phyloP scores from a whole-genome alignment of 2,797 vertebrate genomes.

The Tinamus major region DNA sequence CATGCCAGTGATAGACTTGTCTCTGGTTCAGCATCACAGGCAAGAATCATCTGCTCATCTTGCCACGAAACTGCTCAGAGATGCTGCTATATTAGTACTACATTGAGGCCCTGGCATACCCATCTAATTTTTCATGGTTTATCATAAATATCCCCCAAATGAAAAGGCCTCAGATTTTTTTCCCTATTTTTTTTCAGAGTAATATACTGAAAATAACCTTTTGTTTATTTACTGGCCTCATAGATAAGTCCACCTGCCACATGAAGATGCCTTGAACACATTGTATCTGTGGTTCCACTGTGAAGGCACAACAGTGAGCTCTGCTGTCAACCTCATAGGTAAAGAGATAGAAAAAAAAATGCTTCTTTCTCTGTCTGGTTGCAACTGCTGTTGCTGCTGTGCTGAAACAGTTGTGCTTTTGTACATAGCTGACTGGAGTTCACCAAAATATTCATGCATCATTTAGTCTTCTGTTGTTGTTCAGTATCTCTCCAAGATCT shows the following conservation, averaged over 20 bases:
- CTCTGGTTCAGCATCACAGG: background rate
- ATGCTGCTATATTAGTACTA: background rate
- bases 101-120: background rate
- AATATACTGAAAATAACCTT: slow-evolving; percentile 1
- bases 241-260: background rate
- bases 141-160: background rate
- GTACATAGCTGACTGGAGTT: slow-evolving; percentile 9
- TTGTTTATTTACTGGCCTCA: slow-evolving; percentile 49
- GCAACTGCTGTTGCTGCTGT: slow-evolving; percentile 27
- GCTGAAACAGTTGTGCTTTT: background rate
- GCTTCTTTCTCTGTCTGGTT: slow-evolving; percentile 26
- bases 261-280: slow-evolving; percentile 30
- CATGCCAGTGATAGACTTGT: background rate
- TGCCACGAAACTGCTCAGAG: background rate
- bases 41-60: background rate
- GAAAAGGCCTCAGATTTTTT: background rate
- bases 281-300: slow-evolving; percentile 51
- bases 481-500: background rate
- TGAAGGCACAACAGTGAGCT: background rate
- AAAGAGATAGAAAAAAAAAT: background rate
- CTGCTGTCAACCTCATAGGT: slow-evolving; percentile 21
- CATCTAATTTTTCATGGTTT: background rate
- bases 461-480: slow-evolving; percentile 21
- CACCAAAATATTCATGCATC: slow-evolving; percentile 35
- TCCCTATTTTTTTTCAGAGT: background rate